Evolutionary conservation across 2,888 invertebrate genomes (phyloP), one percentile per base, ranked within the genome.

Genomic region (Agrochola macilenta): DNA sequence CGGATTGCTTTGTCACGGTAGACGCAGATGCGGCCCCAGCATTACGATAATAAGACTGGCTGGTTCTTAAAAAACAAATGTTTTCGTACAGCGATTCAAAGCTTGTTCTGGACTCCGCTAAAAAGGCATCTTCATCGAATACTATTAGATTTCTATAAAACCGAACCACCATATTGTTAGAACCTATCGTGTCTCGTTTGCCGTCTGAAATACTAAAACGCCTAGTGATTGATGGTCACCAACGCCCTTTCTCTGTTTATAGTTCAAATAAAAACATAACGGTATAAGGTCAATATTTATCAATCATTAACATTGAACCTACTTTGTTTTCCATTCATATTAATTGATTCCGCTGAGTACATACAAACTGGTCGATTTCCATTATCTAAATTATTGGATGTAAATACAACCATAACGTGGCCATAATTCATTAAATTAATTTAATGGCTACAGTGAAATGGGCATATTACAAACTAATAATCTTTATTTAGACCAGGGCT

Each of bases 361-460:
- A 69, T 46, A 69, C 69, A 35, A 43, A 60, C 23, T 66, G 54
- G 14, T 70, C 74, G 35, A 46, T 43, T 58, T 66, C 65, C 49
- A 74, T 81, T 66, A 81, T 17, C 70, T n/a, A 43, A 84, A 84
- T 84, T 23, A 74, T 73, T 43, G 23, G 9, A 57, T 30, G 69
- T 60, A 43, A 43, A 78, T 78, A 17, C 26, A 14, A 26, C 9
- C 9, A 12, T n/a, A 20, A 52, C 63, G 43, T 11, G 17, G 17
- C 4, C n/a, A 23, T 49, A 43, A 26, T 49, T 64, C 17, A 26
- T 58, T 39, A 0, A 61, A 82, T 83, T 60, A 60, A 46, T 65
- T 69, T 49, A 39, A 54, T 78, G 17, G 7, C 5, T 69, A 39
- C 23, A 65, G 23, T 69, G 64, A 52, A 83, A 52, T 70, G 26